phyloP scores from a whole-genome alignment of 2,113 vertebrate genomes.

The Xyliphius kryptos region DNA sequence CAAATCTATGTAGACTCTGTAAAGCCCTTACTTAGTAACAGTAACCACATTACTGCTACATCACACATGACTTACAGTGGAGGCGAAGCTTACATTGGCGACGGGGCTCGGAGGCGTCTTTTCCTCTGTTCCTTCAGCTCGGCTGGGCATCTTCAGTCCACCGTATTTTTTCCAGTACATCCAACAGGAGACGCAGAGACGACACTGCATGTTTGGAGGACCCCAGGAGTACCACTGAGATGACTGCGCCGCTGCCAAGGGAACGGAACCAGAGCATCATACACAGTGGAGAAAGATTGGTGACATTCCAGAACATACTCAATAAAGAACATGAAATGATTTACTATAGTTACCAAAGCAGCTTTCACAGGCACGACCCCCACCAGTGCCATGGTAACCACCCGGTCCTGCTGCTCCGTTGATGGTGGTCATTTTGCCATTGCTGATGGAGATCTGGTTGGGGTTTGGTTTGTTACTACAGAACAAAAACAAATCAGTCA shows the following conservation, averaged over 20 bases:
- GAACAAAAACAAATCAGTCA: no score
- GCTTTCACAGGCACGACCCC: conserved; percentile 91
- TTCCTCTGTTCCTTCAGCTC: conserved; percentile 79
- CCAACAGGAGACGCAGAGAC: conserved; percentile 92
- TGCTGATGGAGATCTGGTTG: conserved; percentile 90
- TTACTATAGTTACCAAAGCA: conserved; percentile 82
- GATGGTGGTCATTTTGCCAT: conserved; percentile 83
- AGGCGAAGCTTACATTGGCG: conserved; percentile 75
- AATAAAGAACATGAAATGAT: no score
- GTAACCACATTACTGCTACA: no score
- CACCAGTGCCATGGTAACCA: conserved; percentile 68
- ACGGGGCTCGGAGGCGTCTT: conserved; percentile 78
- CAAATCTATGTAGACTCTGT: no score
- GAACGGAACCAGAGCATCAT: no score
- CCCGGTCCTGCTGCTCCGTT: conserved; percentile 81
- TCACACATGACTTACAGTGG: no score
- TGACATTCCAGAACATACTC: no score
- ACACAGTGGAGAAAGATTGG: no score
- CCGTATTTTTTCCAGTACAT: conserved; percentile 98
- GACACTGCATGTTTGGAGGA: conserved; percentile 96
- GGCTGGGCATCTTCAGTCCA: conserved; percentile 94
- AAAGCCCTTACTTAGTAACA: no score
- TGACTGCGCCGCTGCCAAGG: conserved; percentile 92
- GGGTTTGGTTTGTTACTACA: conserved; percentile 98
- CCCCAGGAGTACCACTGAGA: conserved; percentile 98